Base-by-base conservation (phyloP, 2,113 vertebrate species). In the Tragulus kanchil region DNA sequence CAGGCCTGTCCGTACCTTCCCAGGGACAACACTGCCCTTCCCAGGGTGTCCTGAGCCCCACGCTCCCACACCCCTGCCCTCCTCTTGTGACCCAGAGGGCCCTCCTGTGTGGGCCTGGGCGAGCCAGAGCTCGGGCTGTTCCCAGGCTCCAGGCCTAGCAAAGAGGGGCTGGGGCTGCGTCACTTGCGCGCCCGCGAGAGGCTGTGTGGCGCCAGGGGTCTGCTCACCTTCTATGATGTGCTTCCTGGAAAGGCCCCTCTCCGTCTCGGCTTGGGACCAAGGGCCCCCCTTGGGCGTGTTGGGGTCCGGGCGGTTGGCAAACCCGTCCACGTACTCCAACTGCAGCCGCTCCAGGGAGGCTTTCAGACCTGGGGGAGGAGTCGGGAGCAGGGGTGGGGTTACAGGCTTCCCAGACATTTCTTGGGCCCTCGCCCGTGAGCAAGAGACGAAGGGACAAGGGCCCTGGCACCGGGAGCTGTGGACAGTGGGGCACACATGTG, bases 261-360 rank as follows among this genome's bases (percentile, higher is more conserved):
- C 99, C 0, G 99, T 99, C 98, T 99, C 99, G 0, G 99, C 99
- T 98, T n/a, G n/a, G n/a, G n/a, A n/a, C n/a, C n/a, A n/a, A n/a
- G n/a, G n/a, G n/a, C n/a, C n/a, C n/a, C n/a, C n/a, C n/a, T n/a
- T 99, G 0, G 99, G 99, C 0, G 99, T 99, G 98, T 99, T 99
- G 86, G 99, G 99, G 98, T 99, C 99, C 0, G 99, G 99, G 94
- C 99, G 99, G 98, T 99, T 99, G 10, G 99, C 99, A 1, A 99
- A 99, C 99, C 96, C 99, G 0, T 99, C 99, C 98, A 99, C 99
- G 0, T 99, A 99, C 71, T 99, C 99, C 96, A 99, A 97, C 98
- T 99, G 99, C 96, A 99, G 98, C 97, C 99, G 98, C 97, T 99
- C 99, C 98, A 99, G 97, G 0, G 99, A 99, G 0, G 99, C 99